Evolutionary conservation across 2,888 invertebrate species (phyloP).

Genomic region (Tetramorium bicarinatum): DNA sequence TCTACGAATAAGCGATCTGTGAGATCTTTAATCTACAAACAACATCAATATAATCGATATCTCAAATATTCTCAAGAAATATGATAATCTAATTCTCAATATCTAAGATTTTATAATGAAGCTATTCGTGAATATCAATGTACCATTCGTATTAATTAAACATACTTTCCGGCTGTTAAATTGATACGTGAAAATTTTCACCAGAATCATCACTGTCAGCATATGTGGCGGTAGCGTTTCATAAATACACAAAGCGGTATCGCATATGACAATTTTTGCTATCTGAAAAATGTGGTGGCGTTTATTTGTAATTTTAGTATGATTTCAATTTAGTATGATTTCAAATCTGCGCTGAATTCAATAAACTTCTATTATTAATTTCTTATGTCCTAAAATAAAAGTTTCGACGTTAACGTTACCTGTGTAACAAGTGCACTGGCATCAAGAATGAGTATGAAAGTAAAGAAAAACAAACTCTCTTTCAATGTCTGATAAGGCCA

Average conservation of each 20-base stretch:
- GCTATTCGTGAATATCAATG: neutral
- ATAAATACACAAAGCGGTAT: slow-evolving; percentile 1
- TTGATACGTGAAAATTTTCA: slow-evolving; percentile 28
- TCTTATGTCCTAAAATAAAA: neutral
- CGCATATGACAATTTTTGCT: neutral
- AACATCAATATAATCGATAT: slow-evolving; percentile 16
- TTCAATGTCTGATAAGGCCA: slow-evolving; percentile 38
- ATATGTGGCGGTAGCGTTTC: slow-evolving; percentile 19
- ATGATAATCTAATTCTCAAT: neutral
- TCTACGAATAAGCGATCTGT: slow-evolving; percentile 40
- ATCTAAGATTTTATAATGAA: neutral
- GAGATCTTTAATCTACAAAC: slow-evolving; percentile 40
- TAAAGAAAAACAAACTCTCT: neutral
- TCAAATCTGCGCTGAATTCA: neutral
- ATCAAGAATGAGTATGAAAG: neutral
- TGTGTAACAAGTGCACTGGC: neutral
- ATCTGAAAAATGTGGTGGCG: neutral
- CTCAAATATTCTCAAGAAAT: neutral
- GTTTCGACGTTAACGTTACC: neutral
- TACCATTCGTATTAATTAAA: neutral
- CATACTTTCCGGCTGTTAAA: slow-evolving; percentile 29
- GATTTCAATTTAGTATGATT: neutral
- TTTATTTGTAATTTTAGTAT: neutral
- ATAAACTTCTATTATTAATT: neutral
- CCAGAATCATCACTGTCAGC: slow-evolving; percentile 6